Evolutionary conservation across 2,888 invertebrate genomes (phyloP).

Genomic region (Thecophora atra): DNA sequence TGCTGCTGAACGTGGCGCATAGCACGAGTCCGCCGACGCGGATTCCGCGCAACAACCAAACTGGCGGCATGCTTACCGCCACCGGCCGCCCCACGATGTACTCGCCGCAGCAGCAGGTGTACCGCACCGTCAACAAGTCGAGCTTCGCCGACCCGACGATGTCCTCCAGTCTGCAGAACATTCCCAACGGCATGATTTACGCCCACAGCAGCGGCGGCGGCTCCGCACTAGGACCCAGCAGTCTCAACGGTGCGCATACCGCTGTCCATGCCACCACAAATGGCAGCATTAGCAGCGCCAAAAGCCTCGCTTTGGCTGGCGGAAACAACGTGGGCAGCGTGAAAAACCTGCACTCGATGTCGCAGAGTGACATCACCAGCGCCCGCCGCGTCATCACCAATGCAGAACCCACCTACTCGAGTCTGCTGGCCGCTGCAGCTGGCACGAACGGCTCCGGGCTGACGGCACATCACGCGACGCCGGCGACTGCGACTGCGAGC

Average conservation of each 20-base stretch:
- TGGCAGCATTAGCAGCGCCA: slow-evolving; percentile 44
- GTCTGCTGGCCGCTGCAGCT: slow-evolving; percentile 45
- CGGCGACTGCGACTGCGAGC: slow-evolving; percentile 58
- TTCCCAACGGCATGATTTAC: slow-evolving; percentile 65
- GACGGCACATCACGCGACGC: slow-evolving; percentile 61
- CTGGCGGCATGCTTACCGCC: slow-evolving; percentile 42
- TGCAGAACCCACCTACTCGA: slow-evolving; percentile 49
- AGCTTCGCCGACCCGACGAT: slow-evolving; percentile 65
- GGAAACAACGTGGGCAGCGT: slow-evolving; percentile 57
- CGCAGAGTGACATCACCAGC: slow-evolving; percentile 62
- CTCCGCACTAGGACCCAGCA: slow-evolving; percentile 46
- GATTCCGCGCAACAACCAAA: slow-evolving; percentile 61
- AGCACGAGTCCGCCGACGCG: slow-evolving; percentile 62
- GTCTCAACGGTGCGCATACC: slow-evolving; percentile 45
- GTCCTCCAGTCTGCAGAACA: slow-evolving; percentile 66
- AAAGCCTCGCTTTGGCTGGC: slow-evolving; percentile 29
- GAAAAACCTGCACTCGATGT: slow-evolving; percentile 62
- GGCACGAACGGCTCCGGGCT: slow-evolving; percentile 53
- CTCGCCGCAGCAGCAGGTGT: slow-evolving; percentile 63
- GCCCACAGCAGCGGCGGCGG: slow-evolving; percentile 50
- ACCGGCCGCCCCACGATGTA: slow-evolving; percentile 59
- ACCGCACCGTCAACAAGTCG: slow-evolving; percentile 62
- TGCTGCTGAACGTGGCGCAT: slow-evolving; percentile 44
- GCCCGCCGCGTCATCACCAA: slow-evolving; percentile 50
- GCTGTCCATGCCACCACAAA: slow-evolving; percentile 48